Evolutionary conservation across 1,140 invertebrate species (phyloP).

Genomic region (Berghia stephanieae): DNA sequence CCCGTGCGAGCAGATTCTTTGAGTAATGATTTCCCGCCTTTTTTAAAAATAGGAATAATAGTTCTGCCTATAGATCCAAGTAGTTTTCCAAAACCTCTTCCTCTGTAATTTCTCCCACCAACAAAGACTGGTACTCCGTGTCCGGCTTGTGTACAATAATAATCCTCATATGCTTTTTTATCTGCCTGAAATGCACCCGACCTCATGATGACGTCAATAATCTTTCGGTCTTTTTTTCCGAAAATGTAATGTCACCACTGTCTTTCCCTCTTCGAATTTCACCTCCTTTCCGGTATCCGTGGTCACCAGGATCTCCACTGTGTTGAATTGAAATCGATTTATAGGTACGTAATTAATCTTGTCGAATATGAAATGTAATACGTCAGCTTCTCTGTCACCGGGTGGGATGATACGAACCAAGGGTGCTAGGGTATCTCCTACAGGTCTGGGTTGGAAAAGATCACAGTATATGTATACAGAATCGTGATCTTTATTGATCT

Average conservation of each 20-base stretch:
- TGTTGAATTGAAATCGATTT: neutral
- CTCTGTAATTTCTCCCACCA: neutral
- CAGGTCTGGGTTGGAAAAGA: neutral
- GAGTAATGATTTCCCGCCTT: neutral
- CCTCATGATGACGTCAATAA: neutral
- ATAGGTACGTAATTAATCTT: constrained; percentile 5
- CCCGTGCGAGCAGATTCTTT: neutral
- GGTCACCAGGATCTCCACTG: constrained; percentile 17
- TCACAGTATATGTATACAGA: too few relatives aligned
- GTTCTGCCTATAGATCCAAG: neutral
- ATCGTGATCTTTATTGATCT: neutral
- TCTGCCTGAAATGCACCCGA: neutral
- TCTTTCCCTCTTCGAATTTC: neutral
- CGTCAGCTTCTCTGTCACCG: neutral
- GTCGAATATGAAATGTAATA: neutral
- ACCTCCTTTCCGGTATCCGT: constrained; percentile 13
- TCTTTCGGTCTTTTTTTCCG: neutral
- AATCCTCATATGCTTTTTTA: neutral
- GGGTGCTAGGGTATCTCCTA: constrained; percentile 4
- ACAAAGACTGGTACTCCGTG: constrained; percentile 9
- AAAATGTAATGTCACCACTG: constrained; percentile 18
- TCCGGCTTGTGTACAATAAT: constrained; percentile 4
- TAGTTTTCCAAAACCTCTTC: neutral
- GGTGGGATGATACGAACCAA: neutral
- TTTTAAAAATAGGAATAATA: constrained; percentile 1